A percentile compares a stretch with the other conserved stretches of the same genome.
Conservation (phyloP, 1,140 invertebrate genomes). For the Micrasema longulum region DNA sequence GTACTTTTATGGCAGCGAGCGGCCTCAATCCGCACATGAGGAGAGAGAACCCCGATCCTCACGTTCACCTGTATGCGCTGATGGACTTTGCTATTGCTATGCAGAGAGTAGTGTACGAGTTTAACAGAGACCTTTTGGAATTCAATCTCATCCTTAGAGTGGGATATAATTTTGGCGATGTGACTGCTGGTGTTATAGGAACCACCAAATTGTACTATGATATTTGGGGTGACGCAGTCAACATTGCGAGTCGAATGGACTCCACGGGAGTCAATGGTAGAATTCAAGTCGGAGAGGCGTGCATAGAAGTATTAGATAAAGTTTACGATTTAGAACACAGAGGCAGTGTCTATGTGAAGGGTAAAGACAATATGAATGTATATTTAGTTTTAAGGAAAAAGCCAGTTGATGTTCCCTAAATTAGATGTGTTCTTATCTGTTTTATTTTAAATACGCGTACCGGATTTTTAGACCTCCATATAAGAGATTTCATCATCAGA, state of each 20-base stretch:
- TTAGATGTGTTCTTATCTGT: constrained; percentile 14
- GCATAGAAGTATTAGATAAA: constrained; percentile 74
- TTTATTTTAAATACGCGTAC: no score
- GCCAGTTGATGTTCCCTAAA: constrained; percentile 42
- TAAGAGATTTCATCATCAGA: neutral
- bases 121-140: constrained; percentile 88
- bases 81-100: constrained; percentile 91
- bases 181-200: constrained; percentile 96
- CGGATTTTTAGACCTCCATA: no score
- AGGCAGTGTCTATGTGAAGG: constrained; percentile 93
- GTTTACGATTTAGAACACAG: constrained; percentile 85
- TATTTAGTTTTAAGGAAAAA: constrained; percentile 77
- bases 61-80: constrained; percentile 86
- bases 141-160: constrained; percentile 93
- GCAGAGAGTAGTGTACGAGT: constrained; percentile 87
- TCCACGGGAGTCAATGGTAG: constrained; percentile 87
- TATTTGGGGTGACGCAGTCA: constrained; percentile 98
- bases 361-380: constrained; percentile 94
- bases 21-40: constrained; percentile 86
- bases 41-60: constrained; percentile 70
- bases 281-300: constrained; percentile 87
- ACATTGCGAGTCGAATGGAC: constrained; percentile 96
- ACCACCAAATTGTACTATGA: constrained; percentile 97
- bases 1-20: constrained; percentile 97
- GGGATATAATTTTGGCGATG: constrained; percentile 88